Percentiles rank a stretch among this genome's conserved stretches.
phyloP scores from a whole-genome alignment of 2,113 vertebrate species.

The Sigmodon hispidus region DNA sequence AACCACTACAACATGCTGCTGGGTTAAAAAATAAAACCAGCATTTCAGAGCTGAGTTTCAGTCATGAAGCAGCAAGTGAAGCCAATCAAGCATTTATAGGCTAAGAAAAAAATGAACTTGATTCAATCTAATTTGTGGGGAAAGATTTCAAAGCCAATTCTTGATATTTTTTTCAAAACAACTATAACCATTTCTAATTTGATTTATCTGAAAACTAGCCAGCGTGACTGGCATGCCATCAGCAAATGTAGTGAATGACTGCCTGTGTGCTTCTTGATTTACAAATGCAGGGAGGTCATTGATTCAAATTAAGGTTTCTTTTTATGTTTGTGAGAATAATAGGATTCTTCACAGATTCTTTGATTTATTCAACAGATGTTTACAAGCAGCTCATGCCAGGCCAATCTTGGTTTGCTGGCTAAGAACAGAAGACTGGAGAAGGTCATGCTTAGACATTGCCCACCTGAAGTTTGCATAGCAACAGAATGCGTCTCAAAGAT shows the following conservation, averaged over 20 bases:
- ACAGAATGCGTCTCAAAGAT: accelerated
- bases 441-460: accelerated
- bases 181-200: constrained; percentile 74
- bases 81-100: constrained; percentile 70
- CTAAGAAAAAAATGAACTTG: constrained; percentile 49
- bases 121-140: constrained; percentile 72
- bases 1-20: constrained; percentile 61
- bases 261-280: neutral
- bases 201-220: constrained; percentile 64
- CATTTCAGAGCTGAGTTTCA: constrained; percentile 49
- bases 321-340: neutral
- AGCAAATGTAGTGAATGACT: neutral
- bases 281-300: neutral
- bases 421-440: neutral
- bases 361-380: neutral
- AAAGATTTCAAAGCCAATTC: constrained; percentile 66
- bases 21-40: constrained; percentile 48
- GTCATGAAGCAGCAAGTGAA: constrained; percentile 57
- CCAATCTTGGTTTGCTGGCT: neutral
- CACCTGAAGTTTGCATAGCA: neutral
- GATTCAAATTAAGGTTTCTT: neutral
- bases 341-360: neutral
- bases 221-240: neutral
- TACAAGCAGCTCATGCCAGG: neutral
- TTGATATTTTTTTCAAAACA: constrained; percentile 70